Conservation (phyloP, 92 coral and sea anemone species). For the Zoanthus solanderi region DNA sequence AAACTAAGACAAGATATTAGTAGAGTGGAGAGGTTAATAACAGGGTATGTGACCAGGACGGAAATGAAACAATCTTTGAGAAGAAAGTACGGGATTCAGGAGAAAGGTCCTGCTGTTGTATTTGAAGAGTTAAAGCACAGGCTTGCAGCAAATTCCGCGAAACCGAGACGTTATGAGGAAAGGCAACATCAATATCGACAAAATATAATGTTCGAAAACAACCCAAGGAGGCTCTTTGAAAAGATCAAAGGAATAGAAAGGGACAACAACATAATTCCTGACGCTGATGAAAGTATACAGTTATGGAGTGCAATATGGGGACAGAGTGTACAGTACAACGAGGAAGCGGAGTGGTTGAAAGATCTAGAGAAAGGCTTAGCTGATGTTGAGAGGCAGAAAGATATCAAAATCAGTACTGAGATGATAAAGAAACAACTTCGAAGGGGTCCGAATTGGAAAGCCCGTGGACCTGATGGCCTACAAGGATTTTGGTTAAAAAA, state of each 20-base stretch:
- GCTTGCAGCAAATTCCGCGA: conserved; percentile 41
- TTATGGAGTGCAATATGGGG: too few species aligned
- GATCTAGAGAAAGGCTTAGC: too few species aligned
- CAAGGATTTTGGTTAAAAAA: neutral
- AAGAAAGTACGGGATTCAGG: conserved; percentile 35
- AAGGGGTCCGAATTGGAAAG: too few species aligned
- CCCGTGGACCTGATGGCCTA: too few species aligned
- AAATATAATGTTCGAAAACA: conserved; percentile 53
- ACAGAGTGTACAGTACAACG: too few species aligned
- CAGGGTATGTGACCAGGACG: conserved; percentile 36
- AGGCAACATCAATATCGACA: conserved; percentile 60
- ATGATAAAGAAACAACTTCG: too few species aligned
- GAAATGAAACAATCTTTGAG: conserved; percentile 35
- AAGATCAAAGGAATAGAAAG: neutral
- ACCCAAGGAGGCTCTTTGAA: neutral
- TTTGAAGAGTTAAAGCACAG: conserved; percentile 52
- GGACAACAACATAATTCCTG: neutral
- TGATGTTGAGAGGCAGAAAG: too few species aligned
- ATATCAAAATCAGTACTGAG: too few species aligned
- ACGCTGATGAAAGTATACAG: too few species aligned
- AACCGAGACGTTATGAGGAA: conserved; percentile 48
- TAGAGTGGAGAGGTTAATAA: conserved; percentile 41
- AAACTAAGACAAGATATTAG: conserved; percentile 56
- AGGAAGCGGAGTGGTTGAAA: too few species aligned
- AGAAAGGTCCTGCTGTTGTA: conserved; percentile 29